These are phyloP conservation scores for Trachops cirrhosus DNA, from an alignment of 2,797 vertebrate genomes.

Conservation along the genomic window DNA sequence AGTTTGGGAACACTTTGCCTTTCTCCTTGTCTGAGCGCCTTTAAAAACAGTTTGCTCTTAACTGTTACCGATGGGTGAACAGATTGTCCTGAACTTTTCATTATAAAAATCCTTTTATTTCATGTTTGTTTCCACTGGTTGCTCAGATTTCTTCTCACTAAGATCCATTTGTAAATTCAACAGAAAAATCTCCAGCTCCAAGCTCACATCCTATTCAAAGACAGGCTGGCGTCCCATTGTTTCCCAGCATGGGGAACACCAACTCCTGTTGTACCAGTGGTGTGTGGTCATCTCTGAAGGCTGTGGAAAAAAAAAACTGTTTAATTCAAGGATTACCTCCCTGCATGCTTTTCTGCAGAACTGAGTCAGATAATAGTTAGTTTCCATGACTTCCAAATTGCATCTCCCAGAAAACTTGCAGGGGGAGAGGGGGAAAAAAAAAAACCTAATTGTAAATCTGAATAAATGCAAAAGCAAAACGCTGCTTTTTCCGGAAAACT, in stretches of 20 bases:
- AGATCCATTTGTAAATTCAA: constrained; percentile 99
- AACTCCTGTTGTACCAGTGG: constrained; percentile 94
- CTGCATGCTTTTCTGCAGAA: constrained; percentile 94
- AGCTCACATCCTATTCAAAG: constrained; percentile 95
- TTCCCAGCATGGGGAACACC: constrained; percentile 98
- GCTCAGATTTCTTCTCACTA: constrained; percentile 96
- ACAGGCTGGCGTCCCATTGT: constrained; percentile 99
- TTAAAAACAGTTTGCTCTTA: constrained; percentile 83
- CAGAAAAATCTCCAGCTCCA: constrained; percentile 93
- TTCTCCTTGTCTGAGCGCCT: constrained; percentile 80
- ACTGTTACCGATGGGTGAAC: constrained; percentile 95
- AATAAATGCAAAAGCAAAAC: constrained; percentile 77
- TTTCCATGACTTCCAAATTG: constrained; percentile 99
- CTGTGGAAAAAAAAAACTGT: constrained; percentile 91
- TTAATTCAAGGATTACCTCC: constrained; percentile 99
- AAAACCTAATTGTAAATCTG: constrained; percentile 86
- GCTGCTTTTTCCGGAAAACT: constrained; percentile 10
- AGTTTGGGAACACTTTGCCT: constrained; percentile 77
- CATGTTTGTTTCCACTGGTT: constrained; percentile 89
- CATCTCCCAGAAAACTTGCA: constrained; percentile 88
- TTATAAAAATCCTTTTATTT: constrained; percentile 93
- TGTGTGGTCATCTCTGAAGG: constrained; percentile 96
- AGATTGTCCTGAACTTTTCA: constrained; percentile 92
- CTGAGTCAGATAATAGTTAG: constrained; percentile 99
- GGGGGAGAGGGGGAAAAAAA: constrained; percentile 79